Evolutionary conservation across 1,140 invertebrate genomes (phyloP), one percentile per base, ranked within the genome.

Genomic region (Macrobrachium nipponense): DNA sequence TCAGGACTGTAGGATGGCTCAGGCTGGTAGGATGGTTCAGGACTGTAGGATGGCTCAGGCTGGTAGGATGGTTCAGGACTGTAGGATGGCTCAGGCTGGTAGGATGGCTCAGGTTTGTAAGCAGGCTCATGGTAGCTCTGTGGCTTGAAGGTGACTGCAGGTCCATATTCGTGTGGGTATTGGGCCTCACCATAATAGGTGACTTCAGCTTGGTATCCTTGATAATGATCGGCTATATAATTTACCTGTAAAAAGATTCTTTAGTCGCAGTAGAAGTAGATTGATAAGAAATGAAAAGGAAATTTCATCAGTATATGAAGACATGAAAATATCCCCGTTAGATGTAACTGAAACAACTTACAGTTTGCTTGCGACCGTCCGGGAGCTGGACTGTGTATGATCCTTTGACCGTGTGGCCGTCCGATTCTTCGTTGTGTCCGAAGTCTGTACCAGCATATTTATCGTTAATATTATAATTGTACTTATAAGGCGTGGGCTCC

Each of bases 361-460:
- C 89, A 73, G 88, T 89, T 64, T 90, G 89, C 51, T 87, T 89
- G 72, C 89, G 89, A 60, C 89, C 89, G 68, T 90, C 89, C 15
- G 89, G 89, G 59, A 90, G 89, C n/a, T 76, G 76, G 18, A 90
- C 89, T 43, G 73, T 87, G 89, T 90, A 90, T 58, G 86, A 89
- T 0, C 89, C 89, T 11, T 23, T 27, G 27, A 89, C 89, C 72
- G 85, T 81, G 72, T 90, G 89, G 51, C 89, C 89, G 80, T 90
- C 89, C 73, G 86, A 82, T n/a, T 87, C 86, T 83, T 90, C 89
- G 17, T 80, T 85, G n/a, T 89, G 87, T 12, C 86, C 88, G 79
- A 87, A 90, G 72, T 89, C 87, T 44, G 87, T 83, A 70, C 89
- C 89, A 61, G 85, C 79, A 84, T 89, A 87, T 58, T 89, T 82